These are phyloP conservation scores for Echinops telfairi DNA, from an alignment of 2,113 vertebrate genomes.

Conservation along the genomic window DNA sequence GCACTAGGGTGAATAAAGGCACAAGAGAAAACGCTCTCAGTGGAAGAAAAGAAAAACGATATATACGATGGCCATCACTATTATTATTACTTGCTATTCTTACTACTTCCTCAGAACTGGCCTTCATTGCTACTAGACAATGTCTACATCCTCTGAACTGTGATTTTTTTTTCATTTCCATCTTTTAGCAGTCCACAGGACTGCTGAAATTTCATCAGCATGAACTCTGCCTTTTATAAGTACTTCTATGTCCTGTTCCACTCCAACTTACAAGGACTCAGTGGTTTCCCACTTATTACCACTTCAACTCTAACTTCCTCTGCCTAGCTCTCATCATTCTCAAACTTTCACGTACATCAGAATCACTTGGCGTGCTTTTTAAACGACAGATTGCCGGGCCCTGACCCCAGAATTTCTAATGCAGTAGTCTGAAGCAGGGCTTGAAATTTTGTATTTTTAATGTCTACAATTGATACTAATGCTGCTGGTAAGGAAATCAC, in stretches of 20 bases:
- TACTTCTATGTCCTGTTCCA: not conserved
- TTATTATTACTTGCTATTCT: not conserved
- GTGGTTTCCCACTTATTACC: not conserved
- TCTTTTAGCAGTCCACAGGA: slow-evolving; percentile 28
- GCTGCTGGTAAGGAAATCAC: not conserved
- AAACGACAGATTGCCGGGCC: not conserved
- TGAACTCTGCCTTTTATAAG: slow-evolving; percentile 28
- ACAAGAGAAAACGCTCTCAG: too few species aligned
- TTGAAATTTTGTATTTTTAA: slow-evolving; percentile 27
- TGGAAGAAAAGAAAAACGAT: too few species aligned
- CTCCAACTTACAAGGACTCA: slow-evolving; percentile 18
- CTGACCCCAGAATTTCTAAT: not conserved
- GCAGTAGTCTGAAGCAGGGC: not conserved
- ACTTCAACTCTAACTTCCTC: slow-evolving; percentile 56
- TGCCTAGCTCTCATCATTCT: slow-evolving; percentile 15
- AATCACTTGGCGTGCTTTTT: slow-evolving; percentile 8
- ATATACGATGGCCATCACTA: not conserved
- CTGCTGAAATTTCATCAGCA: slow-evolving; percentile 1
- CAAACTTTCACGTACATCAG: not conserved
- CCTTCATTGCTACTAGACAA: not conserved
- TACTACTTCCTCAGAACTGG: not conserved
- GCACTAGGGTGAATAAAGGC: too few species aligned
- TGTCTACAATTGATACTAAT: not conserved
- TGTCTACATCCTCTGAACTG: not conserved
- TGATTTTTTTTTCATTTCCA: not conserved